Evolutionary conservation across 2,888 invertebrate species (phyloP), one percentile per base, ranked within the genome.

Genomic region (Pollenia labialis): DNA sequence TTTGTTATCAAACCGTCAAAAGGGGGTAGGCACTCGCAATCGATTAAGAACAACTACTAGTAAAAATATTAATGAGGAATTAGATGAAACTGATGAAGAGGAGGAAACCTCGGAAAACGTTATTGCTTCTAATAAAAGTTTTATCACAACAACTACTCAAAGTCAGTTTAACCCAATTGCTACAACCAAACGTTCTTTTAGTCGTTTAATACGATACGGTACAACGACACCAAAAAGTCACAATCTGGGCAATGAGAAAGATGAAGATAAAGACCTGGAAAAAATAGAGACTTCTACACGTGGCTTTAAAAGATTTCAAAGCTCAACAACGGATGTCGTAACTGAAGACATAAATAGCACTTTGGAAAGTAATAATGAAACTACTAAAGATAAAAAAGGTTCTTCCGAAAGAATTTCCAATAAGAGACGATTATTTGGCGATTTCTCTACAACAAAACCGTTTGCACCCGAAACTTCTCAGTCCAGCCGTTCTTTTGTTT

Each of bases 181-280:
- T 12, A 48, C 40, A 16, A 69, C 79, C 11, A 50, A 4, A 60
- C 79, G 14, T 46, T 23, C 62, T 2, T 32, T 18, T 23, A 40
- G 14, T 54, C 68, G 68, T 8, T 52, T 82, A 46, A 82, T 82
- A 69, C 75, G 81, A 52, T 80, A 80, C 52, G 16, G 80, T 8
- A 46, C 62, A 10, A 80, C 71, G 40, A 60, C 72, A 64, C 42
- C 72, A 18, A 4, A 46, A 60, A 64, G 12, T 11, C 12, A 66
- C 4, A 32, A 81, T 2, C 48, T 18, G 1, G n/a, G 54, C 14
- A 44, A 71, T 1, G 46, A 60, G 2, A 16, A 60, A 2, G 44
- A 58, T 1, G 60, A 56, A 1, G 62, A 74, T 32, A 60, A 72
- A 23, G 52, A 60, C 8, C 44, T 16, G 44, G 7, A 42, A 8